Conservation (phyloP, 2,797 vertebrate species). For the Neosilurus hyrtlii region DNA sequence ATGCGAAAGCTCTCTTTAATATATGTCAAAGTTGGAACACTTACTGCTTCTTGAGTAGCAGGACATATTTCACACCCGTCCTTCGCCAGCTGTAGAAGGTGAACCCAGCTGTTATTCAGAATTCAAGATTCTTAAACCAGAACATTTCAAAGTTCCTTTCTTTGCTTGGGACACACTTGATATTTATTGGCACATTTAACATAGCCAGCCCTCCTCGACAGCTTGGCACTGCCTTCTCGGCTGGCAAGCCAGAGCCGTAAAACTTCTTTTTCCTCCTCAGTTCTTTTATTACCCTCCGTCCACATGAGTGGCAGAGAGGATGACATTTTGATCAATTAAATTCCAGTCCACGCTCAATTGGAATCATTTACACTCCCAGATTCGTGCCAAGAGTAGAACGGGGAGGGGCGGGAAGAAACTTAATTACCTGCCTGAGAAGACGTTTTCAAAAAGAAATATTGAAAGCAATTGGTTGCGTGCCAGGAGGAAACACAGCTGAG, state of each 20-base stretch:
- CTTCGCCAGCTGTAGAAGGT: not conserved
- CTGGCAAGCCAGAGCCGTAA: conserved; percentile 42
- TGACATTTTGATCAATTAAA: conserved; percentile 58
- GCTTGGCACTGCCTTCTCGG: conserved; percentile 41
- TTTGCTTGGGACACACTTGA: conserved; percentile 21
- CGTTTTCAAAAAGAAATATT: conserved; percentile 60
- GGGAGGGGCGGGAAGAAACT: conserved; percentile 47
- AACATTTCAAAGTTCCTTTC: not conserved
- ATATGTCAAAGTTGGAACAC: not conserved
- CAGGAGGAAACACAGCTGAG: conserved; percentile 50
- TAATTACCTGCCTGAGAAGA: conserved; percentile 60
- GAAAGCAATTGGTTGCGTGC: conserved; percentile 46
- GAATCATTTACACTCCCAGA: conserved; percentile 55
- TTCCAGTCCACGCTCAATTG: conserved; percentile 54
- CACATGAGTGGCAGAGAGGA: conserved; percentile 53
- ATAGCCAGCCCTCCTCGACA: conserved; percentile 27
- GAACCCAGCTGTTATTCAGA: not conserved
- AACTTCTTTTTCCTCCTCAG: conserved; percentile 19
- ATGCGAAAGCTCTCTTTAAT: conserved; percentile 3
- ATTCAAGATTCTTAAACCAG: not conserved
- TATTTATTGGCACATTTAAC: conserved; percentile 48
- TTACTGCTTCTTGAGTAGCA: not conserved
- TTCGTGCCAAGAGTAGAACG: conserved; percentile 52
- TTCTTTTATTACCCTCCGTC: conserved; percentile 45
- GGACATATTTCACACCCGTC: not conserved